Conservation (phyloP, 35 echinoderm and acorn worm species). For the Diadema setosum region DNA sequence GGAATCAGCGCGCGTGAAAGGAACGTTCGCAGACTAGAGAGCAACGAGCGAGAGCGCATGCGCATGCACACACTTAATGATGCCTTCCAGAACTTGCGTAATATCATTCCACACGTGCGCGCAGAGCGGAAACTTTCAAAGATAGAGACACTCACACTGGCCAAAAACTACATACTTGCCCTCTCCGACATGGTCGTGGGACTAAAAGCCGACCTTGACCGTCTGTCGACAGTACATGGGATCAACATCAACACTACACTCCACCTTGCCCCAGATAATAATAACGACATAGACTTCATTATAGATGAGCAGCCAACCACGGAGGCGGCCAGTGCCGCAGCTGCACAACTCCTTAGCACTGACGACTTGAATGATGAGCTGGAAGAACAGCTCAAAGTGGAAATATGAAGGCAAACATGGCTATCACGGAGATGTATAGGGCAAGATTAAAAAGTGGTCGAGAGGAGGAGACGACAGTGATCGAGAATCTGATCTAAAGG, state of each 20-base stretch:
- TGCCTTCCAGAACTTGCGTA: slow-evolving; percentile 97
- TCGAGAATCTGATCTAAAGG: no score
- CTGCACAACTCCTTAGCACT: not conserved
- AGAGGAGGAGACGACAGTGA: no score
- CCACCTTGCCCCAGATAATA: not conserved
- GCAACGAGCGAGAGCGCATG: slow-evolving; percentile 97
- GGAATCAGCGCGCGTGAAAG: slow-evolving; percentile 81
- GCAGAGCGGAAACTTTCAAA: slow-evolving; percentile 93
- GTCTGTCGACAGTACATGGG: slow-evolving; percentile 30
- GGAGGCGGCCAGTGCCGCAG: slow-evolving; percentile 1
- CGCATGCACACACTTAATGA: slow-evolving; percentile 98
- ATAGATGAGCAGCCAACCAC: slow-evolving; percentile 19
- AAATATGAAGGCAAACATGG: no score
- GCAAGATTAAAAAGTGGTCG: no score
- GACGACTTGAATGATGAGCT: slow-evolving; percentile 2
- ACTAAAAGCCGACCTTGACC: slow-evolving; percentile 84
- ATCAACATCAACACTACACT: not conserved
- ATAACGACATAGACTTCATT: slow-evolving; percentile 32
- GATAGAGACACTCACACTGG: slow-evolving; percentile 93
- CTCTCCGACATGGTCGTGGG: slow-evolving; percentile 83
- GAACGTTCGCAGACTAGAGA: slow-evolving; percentile 87
- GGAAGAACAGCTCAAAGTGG: slow-evolving; percentile 15
- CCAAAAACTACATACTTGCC: slow-evolving; percentile 92
- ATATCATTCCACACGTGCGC: slow-evolving; percentile 94
- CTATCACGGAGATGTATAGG: no score